These are phyloP conservation scores for Aricia agestis DNA, from an alignment of 1,140 invertebrate genomes.

Conservation along the genomic window DNA sequence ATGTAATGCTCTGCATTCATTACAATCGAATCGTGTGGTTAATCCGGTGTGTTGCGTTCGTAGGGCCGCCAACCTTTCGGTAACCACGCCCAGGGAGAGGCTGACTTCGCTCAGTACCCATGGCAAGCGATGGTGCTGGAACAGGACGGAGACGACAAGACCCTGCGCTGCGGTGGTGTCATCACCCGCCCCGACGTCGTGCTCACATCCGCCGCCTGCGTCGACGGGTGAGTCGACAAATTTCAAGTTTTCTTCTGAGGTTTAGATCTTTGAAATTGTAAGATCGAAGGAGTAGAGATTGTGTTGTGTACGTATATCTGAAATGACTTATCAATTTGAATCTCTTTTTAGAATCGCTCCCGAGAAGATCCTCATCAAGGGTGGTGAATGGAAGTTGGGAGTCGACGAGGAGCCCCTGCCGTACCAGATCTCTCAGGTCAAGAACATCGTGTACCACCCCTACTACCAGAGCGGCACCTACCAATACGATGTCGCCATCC, in stretches of 20 bases:
- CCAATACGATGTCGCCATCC: slow-evolving; percentile 84
- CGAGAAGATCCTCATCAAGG: slow-evolving; percentile 84
- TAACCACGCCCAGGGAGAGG: slow-evolving; percentile 75
- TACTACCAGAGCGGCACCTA: slow-evolving; percentile 79
- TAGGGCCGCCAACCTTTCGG: slow-evolving; percentile 62
- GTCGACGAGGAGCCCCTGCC: slow-evolving; percentile 86
- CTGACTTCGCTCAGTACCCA: slow-evolving; percentile 87
- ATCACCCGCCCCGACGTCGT: slow-evolving; percentile 84
- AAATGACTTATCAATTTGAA: neutral
- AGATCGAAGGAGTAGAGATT: too few relatives aligned
- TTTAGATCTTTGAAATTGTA: too few relatives aligned
- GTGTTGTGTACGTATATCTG: too few relatives aligned
- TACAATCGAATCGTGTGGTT: neutral
- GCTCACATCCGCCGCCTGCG: slow-evolving; percentile 86
- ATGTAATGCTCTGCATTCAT: neutral
- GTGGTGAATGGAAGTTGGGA: slow-evolving; percentile 91
- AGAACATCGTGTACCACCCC: slow-evolving; percentile 83
- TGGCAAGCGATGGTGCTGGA: slow-evolving; percentile 86
- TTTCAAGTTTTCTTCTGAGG: too few relatives aligned
- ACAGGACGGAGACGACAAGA: slow-evolving; percentile 70
- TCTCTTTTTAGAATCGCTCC: slow-evolving; percentile 67
- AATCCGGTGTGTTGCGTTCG: too few relatives aligned
- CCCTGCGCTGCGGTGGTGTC: slow-evolving; percentile 85
- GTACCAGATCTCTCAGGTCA: slow-evolving; percentile 85
- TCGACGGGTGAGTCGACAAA: slow-evolving; percentile 82